phyloP scores from a whole-genome alignment of 2,888 invertebrate species.

The Melanchra persicariae region DNA sequence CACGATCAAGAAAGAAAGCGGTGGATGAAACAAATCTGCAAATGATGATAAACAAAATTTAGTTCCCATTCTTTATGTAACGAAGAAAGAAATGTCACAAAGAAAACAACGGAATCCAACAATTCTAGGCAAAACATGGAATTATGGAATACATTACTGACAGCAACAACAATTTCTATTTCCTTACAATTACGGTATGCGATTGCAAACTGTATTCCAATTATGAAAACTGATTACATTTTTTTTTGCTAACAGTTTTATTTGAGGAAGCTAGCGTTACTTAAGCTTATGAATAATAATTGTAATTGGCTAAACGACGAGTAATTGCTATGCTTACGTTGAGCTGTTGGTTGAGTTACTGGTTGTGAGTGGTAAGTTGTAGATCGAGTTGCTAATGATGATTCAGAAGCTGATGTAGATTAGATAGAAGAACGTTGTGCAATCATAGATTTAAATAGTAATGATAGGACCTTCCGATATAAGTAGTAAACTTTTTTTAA shows the following conservation, averaged over 20 bases:
- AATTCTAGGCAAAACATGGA: constrained; percentile 22
- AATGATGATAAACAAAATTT: neutral
- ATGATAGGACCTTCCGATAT: too few relatives aligned
- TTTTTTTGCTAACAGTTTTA: constrained; percentile 41
- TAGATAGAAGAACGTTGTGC: neutral
- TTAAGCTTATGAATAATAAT: constrained; percentile 59
- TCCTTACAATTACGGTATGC: constrained; percentile 42
- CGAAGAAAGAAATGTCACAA: constrained; percentile 26
- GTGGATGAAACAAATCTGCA: neutral
- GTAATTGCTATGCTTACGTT: constrained; percentile 48
- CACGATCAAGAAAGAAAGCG: too few relatives aligned
- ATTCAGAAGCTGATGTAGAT: neutral
- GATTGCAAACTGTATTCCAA: constrained; percentile 42
- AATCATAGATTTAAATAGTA: too few relatives aligned
- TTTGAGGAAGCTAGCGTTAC: constrained; percentile 50
- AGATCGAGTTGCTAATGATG: neutral
- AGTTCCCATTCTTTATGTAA: neutral
- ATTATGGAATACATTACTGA: constrained; percentile 45
- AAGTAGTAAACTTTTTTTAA: too few relatives aligned
- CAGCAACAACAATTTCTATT: constrained; percentile 29
- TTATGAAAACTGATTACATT: constrained; percentile 31
- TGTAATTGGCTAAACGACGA: constrained; percentile 45
- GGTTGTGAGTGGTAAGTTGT: constrained; percentile 2
- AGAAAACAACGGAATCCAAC: constrained; percentile 19
- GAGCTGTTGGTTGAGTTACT: neutral